A percentile compares a stretch with the other conserved stretches of the same genome.
phyloP scores from a whole-genome alignment of 2,113 vertebrate species.

The Corythornis cristatus region DNA sequence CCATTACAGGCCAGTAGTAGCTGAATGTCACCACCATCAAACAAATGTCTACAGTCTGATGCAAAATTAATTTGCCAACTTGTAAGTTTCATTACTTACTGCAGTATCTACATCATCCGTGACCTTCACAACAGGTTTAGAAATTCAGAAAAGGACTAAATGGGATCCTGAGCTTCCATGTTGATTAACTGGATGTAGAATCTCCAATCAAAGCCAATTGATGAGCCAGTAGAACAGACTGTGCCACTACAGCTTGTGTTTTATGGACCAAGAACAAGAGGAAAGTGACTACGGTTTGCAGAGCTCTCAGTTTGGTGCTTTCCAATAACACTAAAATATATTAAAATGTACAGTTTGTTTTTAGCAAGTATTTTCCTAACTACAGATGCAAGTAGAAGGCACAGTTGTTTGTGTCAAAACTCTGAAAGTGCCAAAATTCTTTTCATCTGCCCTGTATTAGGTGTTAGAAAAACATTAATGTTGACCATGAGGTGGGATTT shows the following conservation, averaged over 20 bases:
- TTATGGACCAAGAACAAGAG: background rate
- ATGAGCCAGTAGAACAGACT: background rate
- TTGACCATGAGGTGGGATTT: background rate
- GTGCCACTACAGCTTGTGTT: background rate
- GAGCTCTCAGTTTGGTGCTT: background rate
- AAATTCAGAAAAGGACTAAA: background rate
- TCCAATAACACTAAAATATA: background rate
- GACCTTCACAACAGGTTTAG: background rate
- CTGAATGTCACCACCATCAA: background rate
- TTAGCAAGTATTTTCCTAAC: slow-evolving; percentile 25
- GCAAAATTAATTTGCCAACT: background rate
- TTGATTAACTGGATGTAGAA: background rate
- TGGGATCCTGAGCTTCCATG: background rate
- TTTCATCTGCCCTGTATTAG: slow-evolving; percentile 37
- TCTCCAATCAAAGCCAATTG: background rate
- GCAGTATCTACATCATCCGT: background rate
- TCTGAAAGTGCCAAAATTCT: slow-evolving; percentile 23
- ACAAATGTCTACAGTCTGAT: background rate
- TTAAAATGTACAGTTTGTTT: background rate
- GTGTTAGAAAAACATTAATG: background rate
- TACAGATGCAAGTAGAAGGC: background rate
- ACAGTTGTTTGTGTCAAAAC: background rate
- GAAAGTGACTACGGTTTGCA: background rate
- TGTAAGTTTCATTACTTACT: background rate
- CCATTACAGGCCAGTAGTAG: background rate